These are phyloP conservation scores for Notothenia coriiceps DNA, from an alignment of 2,113 vertebrate genomes.

Conservation along the genomic window DNA sequence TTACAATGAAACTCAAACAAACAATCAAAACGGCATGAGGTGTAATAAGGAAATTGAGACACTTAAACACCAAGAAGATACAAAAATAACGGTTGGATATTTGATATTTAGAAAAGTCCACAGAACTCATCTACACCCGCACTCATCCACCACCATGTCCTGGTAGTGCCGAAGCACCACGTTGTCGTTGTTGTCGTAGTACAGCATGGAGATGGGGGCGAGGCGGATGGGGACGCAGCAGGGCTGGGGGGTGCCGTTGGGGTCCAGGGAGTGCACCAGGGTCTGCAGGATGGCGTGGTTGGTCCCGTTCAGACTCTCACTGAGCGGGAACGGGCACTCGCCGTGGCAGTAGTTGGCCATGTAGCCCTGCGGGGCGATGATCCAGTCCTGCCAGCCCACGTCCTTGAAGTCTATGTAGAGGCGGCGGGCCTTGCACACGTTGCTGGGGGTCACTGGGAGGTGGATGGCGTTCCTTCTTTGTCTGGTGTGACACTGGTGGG, in stretches of 20 bases:
- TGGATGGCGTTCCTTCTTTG: conserved; percentile 75
- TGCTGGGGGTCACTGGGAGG: conserved; percentile 66
- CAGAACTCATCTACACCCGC: conserved; percentile 89
- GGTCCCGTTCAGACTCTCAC: conserved; percentile 89
- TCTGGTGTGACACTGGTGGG: conserved; percentile 82
- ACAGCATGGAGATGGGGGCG: conserved; percentile 95
- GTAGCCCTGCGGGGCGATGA: conserved; percentile 95
- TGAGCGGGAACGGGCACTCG: conserved; percentile 90
- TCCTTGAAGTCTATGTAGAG: conserved; percentile 95
- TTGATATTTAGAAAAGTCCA: neutral
- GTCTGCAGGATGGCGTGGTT: conserved; percentile 97
- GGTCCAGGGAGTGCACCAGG: conserved; percentile 90
- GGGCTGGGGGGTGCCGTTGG: conserved; percentile 86
- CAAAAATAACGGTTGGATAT: neutral
- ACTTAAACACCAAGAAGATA: neutral
- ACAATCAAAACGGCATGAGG: too few relatives aligned
- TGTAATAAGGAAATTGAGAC: neutral
- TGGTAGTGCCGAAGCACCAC: conserved; percentile 95
- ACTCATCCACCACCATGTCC: conserved; percentile 97
- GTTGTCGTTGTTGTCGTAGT: conserved; percentile 96
- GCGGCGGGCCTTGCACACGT: conserved; percentile 88
- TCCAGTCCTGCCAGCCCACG: conserved; percentile 97
- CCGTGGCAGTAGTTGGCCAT: conserved; percentile 95
- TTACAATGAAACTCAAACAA: neutral
- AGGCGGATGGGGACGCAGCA: conserved; percentile 94